phyloP scores from a whole-genome alignment of 2,113 vertebrate species.

The Laticauda colubrina region DNA sequence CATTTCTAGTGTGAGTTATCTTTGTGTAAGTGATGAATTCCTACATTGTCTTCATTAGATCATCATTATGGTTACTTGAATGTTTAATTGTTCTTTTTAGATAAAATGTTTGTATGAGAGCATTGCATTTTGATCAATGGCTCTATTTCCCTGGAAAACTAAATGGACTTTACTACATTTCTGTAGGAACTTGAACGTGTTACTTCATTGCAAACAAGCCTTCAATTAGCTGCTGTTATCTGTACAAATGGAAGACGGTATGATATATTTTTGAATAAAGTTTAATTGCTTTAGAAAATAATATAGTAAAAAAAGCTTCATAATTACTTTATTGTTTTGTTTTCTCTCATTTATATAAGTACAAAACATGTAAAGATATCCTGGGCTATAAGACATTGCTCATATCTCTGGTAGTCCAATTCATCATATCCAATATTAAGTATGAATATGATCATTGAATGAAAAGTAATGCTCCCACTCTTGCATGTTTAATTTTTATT shows the following conservation, averaged over 20 bases:
- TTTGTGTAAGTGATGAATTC: background rate
- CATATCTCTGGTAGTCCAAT: background rate
- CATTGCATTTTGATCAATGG: background rate
- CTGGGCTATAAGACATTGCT: background rate
- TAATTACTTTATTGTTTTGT: background rate
- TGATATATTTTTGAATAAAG: slow-evolving; percentile 30
- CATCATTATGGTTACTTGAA: background rate
- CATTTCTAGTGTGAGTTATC: background rate
- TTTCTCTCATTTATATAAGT: background rate
- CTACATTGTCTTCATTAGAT: background rate
- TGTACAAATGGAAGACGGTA: slow-evolving; percentile 97
- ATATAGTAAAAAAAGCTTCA: background rate
- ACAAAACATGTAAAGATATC: background rate
- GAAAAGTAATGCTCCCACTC: background rate
- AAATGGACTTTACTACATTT: slow-evolving; percentile 39
- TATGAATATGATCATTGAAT: background rate
- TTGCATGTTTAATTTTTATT: background rate
- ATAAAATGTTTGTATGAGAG: background rate
- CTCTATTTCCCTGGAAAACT: background rate
- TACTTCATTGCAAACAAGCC: slow-evolving; percentile 88
- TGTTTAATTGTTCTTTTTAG: background rate
- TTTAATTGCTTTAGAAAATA: background rate
- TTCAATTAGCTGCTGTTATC: slow-evolving; percentile 93
- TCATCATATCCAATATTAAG: background rate
- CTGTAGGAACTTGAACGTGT: slow-evolving; percentile 92